Base-by-base conservation (phyloP, 2,113 vertebrate species). In the Nasalis larvatus region DNA sequence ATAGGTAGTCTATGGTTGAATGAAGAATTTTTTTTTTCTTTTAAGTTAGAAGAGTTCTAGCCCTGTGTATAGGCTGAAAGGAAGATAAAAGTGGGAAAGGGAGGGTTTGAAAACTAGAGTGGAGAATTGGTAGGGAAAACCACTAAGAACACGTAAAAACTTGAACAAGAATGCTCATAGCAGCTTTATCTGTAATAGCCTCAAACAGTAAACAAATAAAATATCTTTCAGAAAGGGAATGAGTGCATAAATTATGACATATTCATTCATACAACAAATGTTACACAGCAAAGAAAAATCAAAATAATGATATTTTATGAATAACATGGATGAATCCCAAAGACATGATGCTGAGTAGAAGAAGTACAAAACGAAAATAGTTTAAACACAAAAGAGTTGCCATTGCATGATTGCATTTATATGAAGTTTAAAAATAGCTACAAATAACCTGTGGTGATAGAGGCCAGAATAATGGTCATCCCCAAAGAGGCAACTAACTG, bases 31-130 rank as follows among this genome's bases (percentile, higher is more conserved):
- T 49, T 37, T 8, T 76, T 73, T 92, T 47, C 3, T 17, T 93
- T n/a, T 40, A 74, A 45, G 47, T 68, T n/a, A 20, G 66, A 80
- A 58, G 76, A 60, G 49, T 74, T 78, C n/a, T 58, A 54, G 35
- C 21, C 35, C 6, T 4, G 1, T 52, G 35, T 66, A 35, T 27
- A 35, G 18, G 4, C 23, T 8, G 13, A 60, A 32, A 30, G 0
- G 0, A 30, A 83, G 82, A 63, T 83, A 21, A 0, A 13, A 40
- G 2, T 3, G 10, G 5, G 37, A 35, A 30, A 80, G 10, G 18
- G 32, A 68, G 6, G 30, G 35, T 10, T 20, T 83, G 37, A 32
- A 77, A 58, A 49, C 27, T 3, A 0, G 27, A 63, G 60, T 60
- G 8, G 40, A 66, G 17, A 35, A 13, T 2, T 27, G 14, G 5